A percentile compares a stretch with the other conserved stretches of the same genome.
Evolutionary conservation across 2,113 vertebrate genomes (phyloP).

Genomic region (Phrynocephalus versicolor): DNA sequence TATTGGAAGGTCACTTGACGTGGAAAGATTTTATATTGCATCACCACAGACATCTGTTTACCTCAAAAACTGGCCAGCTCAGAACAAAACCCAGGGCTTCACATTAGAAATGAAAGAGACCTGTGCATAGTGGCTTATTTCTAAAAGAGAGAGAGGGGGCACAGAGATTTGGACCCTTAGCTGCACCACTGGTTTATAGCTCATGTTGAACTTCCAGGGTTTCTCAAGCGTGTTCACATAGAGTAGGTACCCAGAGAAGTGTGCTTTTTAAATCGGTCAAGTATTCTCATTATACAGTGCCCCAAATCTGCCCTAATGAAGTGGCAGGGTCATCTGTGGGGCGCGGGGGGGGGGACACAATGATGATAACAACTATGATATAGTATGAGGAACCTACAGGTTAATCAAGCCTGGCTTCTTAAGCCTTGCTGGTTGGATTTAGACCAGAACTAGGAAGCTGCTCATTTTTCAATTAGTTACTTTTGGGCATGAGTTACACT

Average conservation of each 20-base stretch:
- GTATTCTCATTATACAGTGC: background rate
- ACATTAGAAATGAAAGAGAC: background rate
- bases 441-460: background rate
- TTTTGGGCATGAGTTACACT: no score
- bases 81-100: conserved; percentile 28
- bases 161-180: background rate
- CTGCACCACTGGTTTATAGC: background rate
- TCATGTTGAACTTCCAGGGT: background rate
- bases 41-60: conserved; percentile 47
- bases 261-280: background rate
- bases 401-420: background rate
- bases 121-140: background rate
- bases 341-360: background rate
- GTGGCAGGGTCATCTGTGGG: background rate
- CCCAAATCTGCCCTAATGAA: background rate
- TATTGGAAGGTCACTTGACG: conserved; percentile 42
- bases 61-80: conserved; percentile 29
- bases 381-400: background rate
- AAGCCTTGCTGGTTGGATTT: background rate
- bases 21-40: conserved; percentile 26
- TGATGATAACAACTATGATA: background rate
- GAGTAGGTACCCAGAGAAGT: background rate
- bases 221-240: background rate
- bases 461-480: no score
- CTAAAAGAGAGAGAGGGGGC: background rate